Evolutionary conservation across 2,888 invertebrate species (phyloP), one percentile per base, ranked within the genome.

Genomic region (Halocaridina rubra): DNA sequence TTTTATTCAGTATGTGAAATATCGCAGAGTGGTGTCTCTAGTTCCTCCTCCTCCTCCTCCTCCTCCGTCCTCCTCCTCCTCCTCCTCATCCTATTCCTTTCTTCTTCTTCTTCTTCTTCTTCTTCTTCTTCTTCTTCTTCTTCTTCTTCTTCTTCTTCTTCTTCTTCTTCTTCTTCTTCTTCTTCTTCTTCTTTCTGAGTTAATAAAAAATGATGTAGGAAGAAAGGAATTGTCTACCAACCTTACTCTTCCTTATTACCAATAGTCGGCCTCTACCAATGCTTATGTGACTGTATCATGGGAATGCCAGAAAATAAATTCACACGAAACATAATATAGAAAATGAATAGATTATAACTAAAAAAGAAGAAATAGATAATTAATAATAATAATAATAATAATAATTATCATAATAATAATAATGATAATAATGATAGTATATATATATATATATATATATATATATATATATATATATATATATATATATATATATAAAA

Each of bases 401-500:
- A n/a, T n/a, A n/a, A n/a, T n/a, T n/a, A n/a, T n/a, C n/a, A n/a
- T n/a, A n/a, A n/a, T n/a, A n/a, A n/a, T n/a, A n/a, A n/a, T n/a
- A n/a, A n/a, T n/a, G n/a, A n/a, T n/a, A n/a, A n/a, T n/a, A n/a
- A n/a, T n/a, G n/a, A n/a, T n/a, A n/a, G n/a, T n/a, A n/a, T n/a
- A n/a, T n/a, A n/a, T 69, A 27, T 27, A 64, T 64, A 2, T 2
- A 4, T 64, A 64, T 64, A 4, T 64, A 64, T 64, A 2, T 64
- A 5, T 64, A 2, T 64, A 3, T 64, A 2, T 64, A 3, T 64
- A 2, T 64, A 33, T 74, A 33, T 32, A 33, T 74, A 33, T 1
- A 3, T 74, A 33, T 74, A 2, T 32, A 33, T 74, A 74, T 74
- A 32, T 69, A 69, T 69, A 69, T 69, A 69, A 24, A 69, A 24